Evolutionary conservation across 2,797 vertebrate species (phyloP), one percentile per base, ranked within the genome.

Genomic region (Mormyrus hasselquistii): DNA sequence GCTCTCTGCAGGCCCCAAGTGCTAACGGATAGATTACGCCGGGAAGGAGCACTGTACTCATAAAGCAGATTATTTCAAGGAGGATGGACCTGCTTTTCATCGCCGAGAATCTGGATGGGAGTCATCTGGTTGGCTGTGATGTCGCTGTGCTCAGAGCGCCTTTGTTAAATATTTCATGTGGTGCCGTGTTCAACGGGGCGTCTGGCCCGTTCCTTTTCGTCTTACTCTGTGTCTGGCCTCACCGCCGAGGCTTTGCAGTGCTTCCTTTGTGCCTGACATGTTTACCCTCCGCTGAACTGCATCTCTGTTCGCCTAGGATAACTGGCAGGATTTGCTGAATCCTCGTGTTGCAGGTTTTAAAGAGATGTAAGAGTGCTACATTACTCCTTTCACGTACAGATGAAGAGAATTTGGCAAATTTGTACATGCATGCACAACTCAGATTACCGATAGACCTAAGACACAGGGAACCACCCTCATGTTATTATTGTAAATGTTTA

Each of bases 11-110:
- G 95, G 92, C 95, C 94, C 91, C 91, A 89, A 69, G 93, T 95
- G 95, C 95, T 95, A 96, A 96, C 95, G 94, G 95, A 96, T 94
- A 94, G 95, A 96, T 95, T 94, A 93, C 93, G 89, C 91, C 91
- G 93, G 91, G 91, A 92, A 90, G 89, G 89, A 86, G 87, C 90
- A 62, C 82, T 89, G 90, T 89, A 88, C 87, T 91, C 88, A 89
- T 88, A 73, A 90, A 87, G 89, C 90, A 89, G 89, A 91, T 55
- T 90, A 91, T 91, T 90, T 89, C 87, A 89, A 91, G 91, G 92
- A 89, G 88, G 90, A 88, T 88, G 90, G 89, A 90, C 52, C 86
- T 34, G 44, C 55, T 88, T 89, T 88, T 50, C 91, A 89, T 91
- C 90, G 65, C 87, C 89, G 84, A 47, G 83, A 90, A 49, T 90